These are phyloP conservation scores for Nothoprocta pentlandii DNA, from an alignment of 2,113 vertebrate genomes.

Conservation along the genomic window DNA sequence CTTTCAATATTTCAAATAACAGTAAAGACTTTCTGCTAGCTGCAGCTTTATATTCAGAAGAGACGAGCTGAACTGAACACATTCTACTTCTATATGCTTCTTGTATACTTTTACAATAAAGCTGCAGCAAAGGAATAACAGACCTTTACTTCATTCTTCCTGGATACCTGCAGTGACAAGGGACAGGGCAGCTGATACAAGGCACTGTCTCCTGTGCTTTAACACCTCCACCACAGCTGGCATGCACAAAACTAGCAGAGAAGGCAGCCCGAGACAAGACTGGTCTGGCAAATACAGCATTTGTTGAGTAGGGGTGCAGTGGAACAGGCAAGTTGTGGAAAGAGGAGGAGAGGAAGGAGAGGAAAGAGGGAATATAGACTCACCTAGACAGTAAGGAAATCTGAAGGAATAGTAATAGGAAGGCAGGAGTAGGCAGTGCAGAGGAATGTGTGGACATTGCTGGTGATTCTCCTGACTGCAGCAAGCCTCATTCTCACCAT, in stretches of 20 bases:
- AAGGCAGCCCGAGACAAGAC: constrained; percentile 6
- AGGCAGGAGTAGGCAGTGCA: constrained; percentile 62
- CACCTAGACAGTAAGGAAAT: constrained; percentile 69
- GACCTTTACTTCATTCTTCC: neutral
- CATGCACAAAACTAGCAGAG: neutral
- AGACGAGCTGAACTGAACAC: neutral
- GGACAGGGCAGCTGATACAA: constrained; percentile 1
- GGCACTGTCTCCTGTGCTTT: neutral
- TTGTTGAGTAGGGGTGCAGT: neutral
- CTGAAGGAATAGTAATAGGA: constrained; percentile 67
- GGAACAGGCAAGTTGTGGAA: constrained; percentile 14
- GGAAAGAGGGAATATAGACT: constrained; percentile 66
- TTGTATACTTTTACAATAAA: neutral
- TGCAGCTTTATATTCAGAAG: neutral
- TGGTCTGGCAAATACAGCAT: neutral
- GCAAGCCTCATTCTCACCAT: constrained; percentile 52
- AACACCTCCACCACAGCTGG: neutral
- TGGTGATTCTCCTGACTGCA: constrained; percentile 5
- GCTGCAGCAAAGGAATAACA: constrained; percentile 14
- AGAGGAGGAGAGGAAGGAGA: neutral
- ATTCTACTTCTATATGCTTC: neutral
- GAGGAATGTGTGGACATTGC: constrained; percentile 58
- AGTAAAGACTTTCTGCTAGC: neutral
- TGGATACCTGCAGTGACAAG: neutral
- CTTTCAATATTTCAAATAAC: neutral